phyloP scores from a whole-genome alignment of 2,888 invertebrate genomes.

The Euclidia mi region DNA sequence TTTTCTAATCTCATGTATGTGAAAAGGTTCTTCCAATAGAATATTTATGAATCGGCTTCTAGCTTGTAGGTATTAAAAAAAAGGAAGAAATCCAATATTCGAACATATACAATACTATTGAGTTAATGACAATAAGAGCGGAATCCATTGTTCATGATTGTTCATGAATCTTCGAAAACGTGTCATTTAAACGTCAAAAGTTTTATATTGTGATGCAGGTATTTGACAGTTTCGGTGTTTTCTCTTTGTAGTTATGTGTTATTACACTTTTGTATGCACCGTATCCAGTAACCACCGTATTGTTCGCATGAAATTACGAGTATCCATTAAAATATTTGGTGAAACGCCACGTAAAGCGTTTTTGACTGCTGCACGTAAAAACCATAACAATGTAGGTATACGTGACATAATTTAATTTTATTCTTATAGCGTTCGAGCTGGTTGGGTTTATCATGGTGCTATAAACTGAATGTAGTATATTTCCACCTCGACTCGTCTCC shows the following conservation, averaged over 20 bases:
- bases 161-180: no score
- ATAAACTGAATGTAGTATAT: slow-evolving; percentile 19
- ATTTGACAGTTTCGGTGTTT: background rate
- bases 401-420: slow-evolving; percentile 33
- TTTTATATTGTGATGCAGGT: background rate
- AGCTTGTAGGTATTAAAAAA: no score
- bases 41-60: no score
- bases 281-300: slow-evolving; percentile 14
- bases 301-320: slow-evolving; percentile 9
- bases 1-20: no score
- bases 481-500: slow-evolving; percentile 1
- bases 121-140: no score
- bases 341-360: slow-evolving; percentile 14
- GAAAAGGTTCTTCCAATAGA: no score
- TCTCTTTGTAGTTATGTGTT: slow-evolving; percentile 1
- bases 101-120: no score
- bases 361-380: slow-evolving; percentile 26
- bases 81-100: no score
- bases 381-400: slow-evolving; percentile 24
- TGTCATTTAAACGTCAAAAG: no score
- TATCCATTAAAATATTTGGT: slow-evolving; percentile 13
- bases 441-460: slow-evolving; percentile 20
- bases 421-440: slow-evolving; percentile 21
- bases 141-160: no score
- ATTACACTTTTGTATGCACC: slow-evolving; percentile 20